phyloP scores from a whole-genome alignment of 2,113 vertebrate genomes.

The Gymnocephalus cernua region DNA sequence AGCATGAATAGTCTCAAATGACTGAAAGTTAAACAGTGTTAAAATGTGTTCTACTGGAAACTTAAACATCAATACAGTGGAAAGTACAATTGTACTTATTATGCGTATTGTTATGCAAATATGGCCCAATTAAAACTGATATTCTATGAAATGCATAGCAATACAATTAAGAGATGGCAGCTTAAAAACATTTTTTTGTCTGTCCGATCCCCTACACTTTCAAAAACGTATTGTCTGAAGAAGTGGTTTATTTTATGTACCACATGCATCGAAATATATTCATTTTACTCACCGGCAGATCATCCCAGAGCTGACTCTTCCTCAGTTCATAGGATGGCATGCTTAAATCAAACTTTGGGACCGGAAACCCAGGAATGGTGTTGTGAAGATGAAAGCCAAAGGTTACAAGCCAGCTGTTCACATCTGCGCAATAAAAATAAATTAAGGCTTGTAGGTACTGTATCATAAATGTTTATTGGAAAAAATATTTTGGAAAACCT shows the following conservation, averaged over 20 bases:
- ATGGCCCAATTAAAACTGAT: slow-evolving; percentile 69
- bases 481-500: background rate
- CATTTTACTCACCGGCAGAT: slow-evolving; percentile 89
- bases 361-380: slow-evolving; percentile 95
- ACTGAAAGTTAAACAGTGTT: slow-evolving; percentile 36
- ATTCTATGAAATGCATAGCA: slow-evolving; percentile 45
- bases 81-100: slow-evolving; percentile 22
- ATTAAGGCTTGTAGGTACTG: background rate
- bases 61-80: slow-evolving; percentile 27
- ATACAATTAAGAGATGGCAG: slow-evolving; percentile 52
- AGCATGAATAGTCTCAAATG: slow-evolving; percentile 56
- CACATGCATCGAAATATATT: background rate
- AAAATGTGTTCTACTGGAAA: slow-evolving; percentile 35
- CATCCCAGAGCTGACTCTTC: slow-evolving; percentile 98
- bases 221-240: background rate
- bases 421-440: slow-evolving; percentile 83
- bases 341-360: slow-evolving; percentile 94
- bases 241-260: background rate
- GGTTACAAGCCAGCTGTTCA: slow-evolving; percentile 99
- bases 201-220: background rate
- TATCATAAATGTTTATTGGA: background rate
- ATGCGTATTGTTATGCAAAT: slow-evolving; percentile 66
- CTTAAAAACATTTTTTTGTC: slow-evolving; percentile 26
- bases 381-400: slow-evolving; percentile 99
- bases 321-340: slow-evolving; percentile 94